phyloP scores from a whole-genome alignment of 2,113 vertebrate species.

The Leptodactylus fuscus region DNA sequence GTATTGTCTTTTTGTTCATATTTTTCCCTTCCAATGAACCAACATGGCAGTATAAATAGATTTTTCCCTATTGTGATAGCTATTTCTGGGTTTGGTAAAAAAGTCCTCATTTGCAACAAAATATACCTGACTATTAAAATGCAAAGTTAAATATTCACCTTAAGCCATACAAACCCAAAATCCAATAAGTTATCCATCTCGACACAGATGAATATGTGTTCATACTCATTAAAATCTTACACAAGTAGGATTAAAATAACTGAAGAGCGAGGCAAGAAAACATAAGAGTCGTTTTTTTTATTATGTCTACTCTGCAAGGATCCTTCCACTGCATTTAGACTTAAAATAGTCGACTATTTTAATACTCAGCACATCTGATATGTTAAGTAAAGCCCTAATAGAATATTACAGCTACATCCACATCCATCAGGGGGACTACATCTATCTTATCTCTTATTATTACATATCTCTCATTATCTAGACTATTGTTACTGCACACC shows the following conservation, averaged over 20 bases:
- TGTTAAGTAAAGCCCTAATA: not conserved
- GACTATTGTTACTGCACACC: conserved; percentile 29
- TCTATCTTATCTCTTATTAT: conserved; percentile 40
- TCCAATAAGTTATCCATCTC: not conserved
- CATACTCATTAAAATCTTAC: conserved; percentile 1
- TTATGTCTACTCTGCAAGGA: not conserved
- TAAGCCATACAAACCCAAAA: not conserved
- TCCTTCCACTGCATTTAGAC: not conserved
- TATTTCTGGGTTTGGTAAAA: not conserved
- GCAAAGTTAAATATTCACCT: not conserved
- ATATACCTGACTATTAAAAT: not conserved
- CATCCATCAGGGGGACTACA: not conserved
- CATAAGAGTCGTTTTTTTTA: not conserved
- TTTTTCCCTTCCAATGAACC: too few species aligned
- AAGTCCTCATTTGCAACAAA: not conserved
- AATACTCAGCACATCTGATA: not conserved
- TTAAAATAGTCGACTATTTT: not conserved
- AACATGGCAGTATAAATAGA: too few species aligned
- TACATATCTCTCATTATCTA: conserved; percentile 41
- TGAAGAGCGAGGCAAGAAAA: not conserved
- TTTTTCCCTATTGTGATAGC: not conserved
- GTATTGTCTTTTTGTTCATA: too few species aligned
- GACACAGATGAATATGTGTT: not conserved
- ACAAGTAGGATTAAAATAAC: conserved; percentile 13
- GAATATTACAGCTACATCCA: conserved; percentile 20